A percentile compares a stretch with the other conserved stretches of the same genome.
phyloP scores from a whole-genome alignment of 92 coral and sea anemone species.

The Siderastrea radians region DNA sequence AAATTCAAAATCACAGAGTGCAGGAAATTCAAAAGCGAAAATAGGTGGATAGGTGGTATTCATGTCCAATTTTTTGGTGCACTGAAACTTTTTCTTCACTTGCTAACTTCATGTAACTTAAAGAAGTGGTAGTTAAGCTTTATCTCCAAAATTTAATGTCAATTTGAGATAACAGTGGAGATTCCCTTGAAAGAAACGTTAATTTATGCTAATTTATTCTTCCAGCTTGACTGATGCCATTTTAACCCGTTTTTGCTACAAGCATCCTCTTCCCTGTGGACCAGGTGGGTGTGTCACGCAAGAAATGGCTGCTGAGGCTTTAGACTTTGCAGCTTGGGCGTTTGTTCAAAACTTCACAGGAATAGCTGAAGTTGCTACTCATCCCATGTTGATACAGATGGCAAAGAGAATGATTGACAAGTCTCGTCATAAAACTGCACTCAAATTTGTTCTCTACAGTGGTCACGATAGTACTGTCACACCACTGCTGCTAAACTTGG shows the following conservation, averaged over 20 bases:
- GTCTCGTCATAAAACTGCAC: constrained; percentile 51
- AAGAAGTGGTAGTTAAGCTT: too few species aligned
- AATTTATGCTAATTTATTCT: not conserved
- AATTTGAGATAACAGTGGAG: too few species aligned
- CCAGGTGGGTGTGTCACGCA: constrained; percentile 84
- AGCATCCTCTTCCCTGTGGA: constrained; percentile 82
- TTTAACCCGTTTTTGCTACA: constrained; percentile 83
- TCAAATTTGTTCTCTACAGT: constrained; percentile 84
- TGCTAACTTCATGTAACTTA: too few species aligned
- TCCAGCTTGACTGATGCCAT: constrained; percentile 82
- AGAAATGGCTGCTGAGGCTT: constrained; percentile 51
- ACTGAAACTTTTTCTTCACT: too few species aligned
- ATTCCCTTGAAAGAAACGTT: too few species aligned
- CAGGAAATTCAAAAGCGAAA: too few species aligned
- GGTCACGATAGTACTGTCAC: constrained; percentile 91
- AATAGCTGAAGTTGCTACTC: constrained; percentile 61
- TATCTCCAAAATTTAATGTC: too few species aligned
- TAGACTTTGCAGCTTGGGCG: constrained; percentile 76
- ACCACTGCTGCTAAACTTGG: constrained; percentile 79
- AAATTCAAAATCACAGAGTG: too few species aligned
- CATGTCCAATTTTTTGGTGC: too few species aligned
- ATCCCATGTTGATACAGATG: constrained; percentile 84
- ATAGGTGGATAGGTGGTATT: too few species aligned
- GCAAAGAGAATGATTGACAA: constrained; percentile 79
- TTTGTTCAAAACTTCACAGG: constrained; percentile 73